Conservation (phyloP, 1,140 invertebrate genomes). For the Ceratosolen fusciceps region DNA sequence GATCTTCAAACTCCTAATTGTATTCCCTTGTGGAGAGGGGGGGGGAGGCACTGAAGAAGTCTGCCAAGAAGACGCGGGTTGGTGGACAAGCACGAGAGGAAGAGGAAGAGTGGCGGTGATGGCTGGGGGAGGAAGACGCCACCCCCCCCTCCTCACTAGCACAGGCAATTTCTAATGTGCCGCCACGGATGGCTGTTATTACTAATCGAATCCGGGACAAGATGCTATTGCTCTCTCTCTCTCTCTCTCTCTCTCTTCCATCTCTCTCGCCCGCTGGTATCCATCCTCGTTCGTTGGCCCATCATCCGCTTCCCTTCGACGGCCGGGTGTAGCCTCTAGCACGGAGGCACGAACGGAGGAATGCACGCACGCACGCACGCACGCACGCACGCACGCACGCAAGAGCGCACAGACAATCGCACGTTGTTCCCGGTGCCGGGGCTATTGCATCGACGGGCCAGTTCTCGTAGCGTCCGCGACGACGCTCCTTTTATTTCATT, state of each 20-base stretch:
- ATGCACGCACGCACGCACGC: background rate
- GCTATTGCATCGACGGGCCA: background rate
- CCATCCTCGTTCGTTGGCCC: no score
- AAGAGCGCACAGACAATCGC: background rate
- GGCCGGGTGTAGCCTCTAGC: background rate
- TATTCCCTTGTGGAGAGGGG: no score
- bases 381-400: background rate
- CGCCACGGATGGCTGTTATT: constrained; percentile 53
- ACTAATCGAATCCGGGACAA: constrained; percentile 53
- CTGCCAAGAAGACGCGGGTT: no score
- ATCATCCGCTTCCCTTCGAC: no score
- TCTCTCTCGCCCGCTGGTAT: no score
- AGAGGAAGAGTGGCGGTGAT: no score
- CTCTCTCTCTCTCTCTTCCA: background rate
- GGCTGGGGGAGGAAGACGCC: background rate
- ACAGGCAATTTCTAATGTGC: constrained; percentile 17
- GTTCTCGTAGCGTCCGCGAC: background rate
- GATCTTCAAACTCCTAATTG: no score
- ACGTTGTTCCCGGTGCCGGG: background rate
- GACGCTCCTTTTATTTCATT: background rate
- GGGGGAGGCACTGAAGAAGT: no score
- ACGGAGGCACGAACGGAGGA: background rate
- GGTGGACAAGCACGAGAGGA: no score
- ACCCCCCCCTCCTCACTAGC: constrained; percentile 8
- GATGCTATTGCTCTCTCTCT: constrained; percentile 15